Percentiles rank a stretch among this genome's conserved stretches.
phyloP scores from a whole-genome alignment of 2,797 vertebrate species.

The Microctenopoma steveboyesi region DNA sequence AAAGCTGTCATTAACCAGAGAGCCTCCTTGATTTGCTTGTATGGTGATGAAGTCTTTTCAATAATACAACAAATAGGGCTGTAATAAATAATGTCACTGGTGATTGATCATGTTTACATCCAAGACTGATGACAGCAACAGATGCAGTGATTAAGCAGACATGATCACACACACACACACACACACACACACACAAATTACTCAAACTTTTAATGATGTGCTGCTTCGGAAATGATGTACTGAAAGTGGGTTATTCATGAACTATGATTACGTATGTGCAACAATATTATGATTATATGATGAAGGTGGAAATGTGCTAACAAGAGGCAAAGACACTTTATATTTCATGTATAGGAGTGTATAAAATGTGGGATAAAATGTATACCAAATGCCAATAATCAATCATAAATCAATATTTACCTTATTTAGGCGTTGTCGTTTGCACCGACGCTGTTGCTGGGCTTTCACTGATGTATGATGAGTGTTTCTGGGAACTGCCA shows the following conservation, averaged over 20 bases:
- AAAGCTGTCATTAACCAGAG: slow-evolving; percentile 22
- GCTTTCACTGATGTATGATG: slow-evolving; percentile 30
- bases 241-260: neutral
- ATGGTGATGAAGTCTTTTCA: slow-evolving; percentile 47
- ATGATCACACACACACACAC: slow-evolving; percentile 8
- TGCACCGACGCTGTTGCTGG: slow-evolving; percentile 17
- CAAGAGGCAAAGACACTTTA: slow-evolving; percentile 25
- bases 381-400: too few species aligned
- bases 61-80: slow-evolving; percentile 46
- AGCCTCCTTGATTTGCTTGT: slow-evolving; percentile 18
- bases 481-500: slow-evolving; percentile 46
- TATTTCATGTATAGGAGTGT: slow-evolving; percentile 19
- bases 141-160: slow-evolving; percentile 63
- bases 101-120: slow-evolving; percentile 77
- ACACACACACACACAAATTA: neutral
- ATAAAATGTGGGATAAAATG: too few species aligned
- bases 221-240: too few species aligned
- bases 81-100: slow-evolving; percentile 48
- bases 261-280: neutral
- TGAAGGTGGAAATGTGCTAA: neutral
- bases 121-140: slow-evolving; percentile 60
- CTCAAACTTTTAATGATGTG: neutral
- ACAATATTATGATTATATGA: neutral
- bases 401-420: too few species aligned
- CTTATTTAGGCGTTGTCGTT: neutral